A percentile compares a stretch with the other conserved stretches of the same genome.
These are phyloP conservation scores for Eciton burchellii DNA, from an alignment of 1,140 invertebrate genomes.

Conservation along the genomic window DNA sequence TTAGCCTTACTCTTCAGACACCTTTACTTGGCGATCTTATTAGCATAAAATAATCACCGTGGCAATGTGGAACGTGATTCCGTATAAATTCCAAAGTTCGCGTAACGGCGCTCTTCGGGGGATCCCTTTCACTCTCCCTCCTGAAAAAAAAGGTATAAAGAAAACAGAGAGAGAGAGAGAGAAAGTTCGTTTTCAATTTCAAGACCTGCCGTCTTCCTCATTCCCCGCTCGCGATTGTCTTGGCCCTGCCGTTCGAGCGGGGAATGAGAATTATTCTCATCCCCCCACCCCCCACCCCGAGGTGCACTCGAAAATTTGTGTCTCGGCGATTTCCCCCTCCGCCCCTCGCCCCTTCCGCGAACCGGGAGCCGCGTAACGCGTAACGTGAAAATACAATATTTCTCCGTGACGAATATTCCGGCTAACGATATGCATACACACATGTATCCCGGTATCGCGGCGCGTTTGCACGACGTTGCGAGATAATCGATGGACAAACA, in stretches of 20 bases:
- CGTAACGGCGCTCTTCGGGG: background rate
- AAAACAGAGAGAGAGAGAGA: conserved; percentile 19
- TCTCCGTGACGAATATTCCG: conserved; percentile 2
- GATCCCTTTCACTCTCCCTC: background rate
- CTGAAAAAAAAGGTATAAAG: background rate
- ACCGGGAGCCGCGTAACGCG: conserved; percentile 18
- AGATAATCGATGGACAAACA: conserved; percentile 11
- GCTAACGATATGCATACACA: background rate
- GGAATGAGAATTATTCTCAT: conserved; percentile 57
- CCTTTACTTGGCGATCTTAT: conserved; percentile 20
- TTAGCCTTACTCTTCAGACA: conserved; percentile 12
- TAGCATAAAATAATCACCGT: conserved; percentile 53
- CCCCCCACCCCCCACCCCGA: too few species aligned
- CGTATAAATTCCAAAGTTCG: conserved; percentile 39
- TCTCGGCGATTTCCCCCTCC: too few species aligned
- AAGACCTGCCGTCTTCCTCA: conserved; percentile 5
- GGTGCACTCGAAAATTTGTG: conserved; percentile 25
- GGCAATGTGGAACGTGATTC: conserved; percentile 33
- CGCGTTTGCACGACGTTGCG: background rate
- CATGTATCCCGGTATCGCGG: background rate
- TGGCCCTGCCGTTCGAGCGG: background rate
- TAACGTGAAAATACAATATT: conserved; percentile 2
- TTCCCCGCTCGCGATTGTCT: conserved; percentile 23
- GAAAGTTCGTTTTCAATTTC: conserved; percentile 53
- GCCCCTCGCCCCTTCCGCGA: conserved; percentile 1